phyloP scores from a whole-genome alignment of 2,113 vertebrate genomes.

The Zapus hudsonius region DNA sequence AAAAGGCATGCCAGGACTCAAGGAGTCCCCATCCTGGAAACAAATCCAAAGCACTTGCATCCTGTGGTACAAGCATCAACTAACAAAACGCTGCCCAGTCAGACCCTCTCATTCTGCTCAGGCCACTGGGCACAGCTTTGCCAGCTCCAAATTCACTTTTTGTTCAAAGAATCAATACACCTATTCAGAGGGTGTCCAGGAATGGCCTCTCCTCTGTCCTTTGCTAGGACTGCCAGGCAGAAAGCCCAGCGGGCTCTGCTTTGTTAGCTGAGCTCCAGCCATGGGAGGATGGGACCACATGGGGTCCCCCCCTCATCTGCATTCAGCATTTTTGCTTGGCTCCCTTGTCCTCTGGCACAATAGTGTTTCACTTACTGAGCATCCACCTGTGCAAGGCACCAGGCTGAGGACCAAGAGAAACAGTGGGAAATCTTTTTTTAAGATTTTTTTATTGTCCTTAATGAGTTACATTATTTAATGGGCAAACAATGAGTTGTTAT shows the following conservation, averaged over 20 bases:
- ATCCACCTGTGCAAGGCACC: conserved; percentile 42
- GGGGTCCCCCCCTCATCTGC: neutral
- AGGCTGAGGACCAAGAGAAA: neutral
- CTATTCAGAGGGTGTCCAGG: conserved; percentile 70
- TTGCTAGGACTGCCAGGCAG: conserved; percentile 54
- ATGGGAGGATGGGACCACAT: neutral
- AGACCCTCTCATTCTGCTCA: conserved; percentile 42
- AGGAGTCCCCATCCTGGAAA: conserved; percentile 64
- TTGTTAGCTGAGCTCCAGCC: conserved; percentile 35
- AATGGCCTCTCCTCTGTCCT: conserved; percentile 59
- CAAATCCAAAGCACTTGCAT: conserved; percentile 55
- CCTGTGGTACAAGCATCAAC: conserved; percentile 19
- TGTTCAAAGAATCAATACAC: conserved; percentile 69
- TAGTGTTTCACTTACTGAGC: neutral
- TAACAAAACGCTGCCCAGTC: conserved; percentile 8
- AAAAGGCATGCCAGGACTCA: conserved; percentile 43
- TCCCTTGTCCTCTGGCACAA: conserved; percentile 33
- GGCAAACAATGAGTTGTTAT: no score
- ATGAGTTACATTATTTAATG: no score
- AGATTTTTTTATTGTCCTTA: no score
- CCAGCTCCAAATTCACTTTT: conserved; percentile 66
- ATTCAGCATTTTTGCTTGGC: conserved; percentile 32
- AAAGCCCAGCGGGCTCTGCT: conserved; percentile 69
- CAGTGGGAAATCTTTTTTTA: no score
- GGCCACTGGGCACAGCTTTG: conserved; percentile 45